Conservation (phyloP, 92 coral and sea anemone genomes). For the Phymanthus crucifer region DNA sequence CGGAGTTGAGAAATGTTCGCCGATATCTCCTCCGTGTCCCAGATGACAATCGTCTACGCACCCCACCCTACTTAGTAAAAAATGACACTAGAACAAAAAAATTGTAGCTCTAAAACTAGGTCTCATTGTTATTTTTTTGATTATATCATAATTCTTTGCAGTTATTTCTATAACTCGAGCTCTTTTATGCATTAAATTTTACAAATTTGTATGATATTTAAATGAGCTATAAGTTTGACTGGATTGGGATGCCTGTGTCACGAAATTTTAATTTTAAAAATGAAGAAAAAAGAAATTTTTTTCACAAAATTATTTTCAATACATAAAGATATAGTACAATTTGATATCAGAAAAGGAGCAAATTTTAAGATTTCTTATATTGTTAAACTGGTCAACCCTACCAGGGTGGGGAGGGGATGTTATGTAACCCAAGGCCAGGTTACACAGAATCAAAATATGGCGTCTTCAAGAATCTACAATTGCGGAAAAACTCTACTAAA, state of each 20-base stretch:
- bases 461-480: slow-evolving; percentile 33
- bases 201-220: too few relatives aligned
- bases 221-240: too few relatives aligned
- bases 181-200: neutral
- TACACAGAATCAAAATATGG: slow-evolving; percentile 56
- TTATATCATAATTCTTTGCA: too few relatives aligned
- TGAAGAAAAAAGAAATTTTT: too few relatives aligned
- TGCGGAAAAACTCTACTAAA: slow-evolving; percentile 18
- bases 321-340: neutral
- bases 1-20: neutral
- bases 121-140: too few relatives aligned
- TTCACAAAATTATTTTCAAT: neutral
- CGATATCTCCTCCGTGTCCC: slow-evolving; percentile 27
- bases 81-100: neutral
- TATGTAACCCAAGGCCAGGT: slow-evolving; percentile 34
- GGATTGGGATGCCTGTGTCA: too few relatives aligned
- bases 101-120: too few relatives aligned
- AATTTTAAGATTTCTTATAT: neutral
- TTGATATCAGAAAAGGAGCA: neutral
- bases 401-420: neutral
- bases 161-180: neutral
- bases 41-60: neutral
- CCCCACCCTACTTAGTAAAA: slow-evolving; percentile 13
- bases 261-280: too few relatives aligned
- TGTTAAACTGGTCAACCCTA: neutral